Base-by-base conservation (phyloP, 2,797 vertebrate genomes). In the Sebastes reedi region DNA sequence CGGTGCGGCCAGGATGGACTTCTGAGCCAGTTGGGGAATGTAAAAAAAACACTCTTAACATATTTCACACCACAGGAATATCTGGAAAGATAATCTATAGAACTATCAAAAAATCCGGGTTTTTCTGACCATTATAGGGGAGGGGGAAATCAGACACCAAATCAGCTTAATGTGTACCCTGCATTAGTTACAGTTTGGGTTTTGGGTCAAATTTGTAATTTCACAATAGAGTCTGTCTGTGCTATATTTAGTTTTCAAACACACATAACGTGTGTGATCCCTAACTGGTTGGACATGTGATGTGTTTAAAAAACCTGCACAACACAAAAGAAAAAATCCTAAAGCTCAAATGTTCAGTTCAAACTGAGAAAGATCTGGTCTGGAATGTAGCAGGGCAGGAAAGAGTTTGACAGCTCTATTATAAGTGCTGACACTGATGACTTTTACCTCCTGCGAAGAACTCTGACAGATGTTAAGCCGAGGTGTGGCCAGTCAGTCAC, bases 331-430 rank as follows among this genome's bases (percentile, higher is more conserved):
- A 67, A 36, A 70, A 66, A 22, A 56, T 50, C 34, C 30, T 25
- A 13, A 52, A 56, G 46, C 62, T 36, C 1, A 75, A 46, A 58
- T n/a, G 79, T 66, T 52, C 12, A 8, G 4, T 12, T 60, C 12
- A 30, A 30, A 42, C 29, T 10, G n/a, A 32, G 8, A 59, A 10
- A 56, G 56, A 67, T 56, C 30, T 16, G 2, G 2, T 66, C 46
- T 32, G 75, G 79, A 85, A 76, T 79, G 75, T 25, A 64, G 54
- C 72, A 20, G 20, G 14, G 30, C 34, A 52, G 39, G 71, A 56
- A 34, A 30, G 12, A 22, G 50, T 32, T n/a, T 56, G 80, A 77
- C 68, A 36, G 60, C 1, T 64, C 24, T 29, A 59, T 79, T 75
- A 4, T 65, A 11, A 29, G 32, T 60, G 10, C 4, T 50, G 61